phyloP scores from a whole-genome alignment of 2,888 invertebrate species.

The Ormyrus thymus region DNA sequence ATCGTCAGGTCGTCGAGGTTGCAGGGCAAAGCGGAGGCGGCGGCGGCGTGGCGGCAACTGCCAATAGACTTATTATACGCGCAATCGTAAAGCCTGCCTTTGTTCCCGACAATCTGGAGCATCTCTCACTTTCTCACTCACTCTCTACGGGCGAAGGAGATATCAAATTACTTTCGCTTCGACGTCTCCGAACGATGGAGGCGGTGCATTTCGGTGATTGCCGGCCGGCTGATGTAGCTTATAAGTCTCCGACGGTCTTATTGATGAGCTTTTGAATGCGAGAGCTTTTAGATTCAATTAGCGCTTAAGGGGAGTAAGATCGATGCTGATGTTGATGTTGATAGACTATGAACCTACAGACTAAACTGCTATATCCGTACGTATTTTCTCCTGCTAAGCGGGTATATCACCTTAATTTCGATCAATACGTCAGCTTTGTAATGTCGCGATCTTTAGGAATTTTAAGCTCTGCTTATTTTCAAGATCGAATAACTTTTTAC shows the following conservation, averaged over 20 bases:
- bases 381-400: too few relatives aligned
- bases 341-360: too few relatives aligned
- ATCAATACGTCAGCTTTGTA: too few relatives aligned
- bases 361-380: too few relatives aligned
- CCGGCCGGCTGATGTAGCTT: constrained; percentile 37
- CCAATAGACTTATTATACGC: constrained; percentile 36
- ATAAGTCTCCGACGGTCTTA: constrained; percentile 9
- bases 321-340: too few relatives aligned
- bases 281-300: constrained; percentile 20
- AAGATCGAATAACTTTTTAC: too few relatives aligned
- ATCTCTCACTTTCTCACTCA: constrained; percentile 10
- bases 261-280: constrained; percentile 1
- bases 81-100: constrained; percentile 27
- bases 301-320: neutral
- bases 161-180: constrained; percentile 51
- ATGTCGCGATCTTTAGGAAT: too few relatives aligned
- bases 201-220: constrained; percentile 31
- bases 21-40: too few relatives aligned
- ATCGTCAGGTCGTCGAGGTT: too few relatives aligned
- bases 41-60: neutral
- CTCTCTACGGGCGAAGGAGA: constrained; percentile 30
- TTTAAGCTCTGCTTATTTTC: too few relatives aligned
- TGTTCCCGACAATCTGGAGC: constrained; percentile 39
- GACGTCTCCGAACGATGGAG: constrained; percentile 18
- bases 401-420: too few relatives aligned